A percentile compares a stretch with the other conserved stretches of the same genome.
Evolutionary conservation across 2,888 invertebrate species (phyloP).

Genomic region (Mamestra brassicae): DNA sequence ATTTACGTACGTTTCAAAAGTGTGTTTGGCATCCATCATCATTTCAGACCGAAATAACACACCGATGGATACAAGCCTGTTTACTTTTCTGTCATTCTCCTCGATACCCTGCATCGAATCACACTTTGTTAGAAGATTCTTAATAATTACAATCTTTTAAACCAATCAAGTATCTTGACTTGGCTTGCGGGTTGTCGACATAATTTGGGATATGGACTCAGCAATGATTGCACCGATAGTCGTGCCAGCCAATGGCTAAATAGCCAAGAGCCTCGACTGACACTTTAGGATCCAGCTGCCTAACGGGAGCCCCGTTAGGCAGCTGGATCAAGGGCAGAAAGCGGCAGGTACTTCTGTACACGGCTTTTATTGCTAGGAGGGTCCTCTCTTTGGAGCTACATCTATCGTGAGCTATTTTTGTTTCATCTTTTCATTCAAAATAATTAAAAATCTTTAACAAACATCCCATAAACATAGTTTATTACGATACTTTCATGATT

Average conservation of each 20-base stretch:
- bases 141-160: too few species aligned
- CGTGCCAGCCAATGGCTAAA: not conserved
- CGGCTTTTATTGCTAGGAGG: too few species aligned
- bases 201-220: not conserved
- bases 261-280: not conserved
- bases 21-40: not conserved
- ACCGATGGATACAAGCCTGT: not conserved
- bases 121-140: not conserved
- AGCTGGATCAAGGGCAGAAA: too few species aligned
- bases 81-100: not conserved
- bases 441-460: too few species aligned
- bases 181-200: not conserved
- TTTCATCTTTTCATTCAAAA: too few species aligned
- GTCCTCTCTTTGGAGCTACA: too few species aligned
- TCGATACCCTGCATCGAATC: not conserved
- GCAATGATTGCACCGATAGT: not conserved
- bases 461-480: too few species aligned
- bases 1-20: conserved; percentile 19
- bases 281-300: too few species aligned
- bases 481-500: too few species aligned
- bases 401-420: too few species aligned
- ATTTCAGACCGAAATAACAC: not conserved
- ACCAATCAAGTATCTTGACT: not conserved
- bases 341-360: not conserved
- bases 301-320: too few species aligned